Percentiles rank a stretch among this genome's conserved stretches.
Evolutionary conservation across 1,140 invertebrate species (phyloP).

Genomic region (Cotesia typhae): DNA sequence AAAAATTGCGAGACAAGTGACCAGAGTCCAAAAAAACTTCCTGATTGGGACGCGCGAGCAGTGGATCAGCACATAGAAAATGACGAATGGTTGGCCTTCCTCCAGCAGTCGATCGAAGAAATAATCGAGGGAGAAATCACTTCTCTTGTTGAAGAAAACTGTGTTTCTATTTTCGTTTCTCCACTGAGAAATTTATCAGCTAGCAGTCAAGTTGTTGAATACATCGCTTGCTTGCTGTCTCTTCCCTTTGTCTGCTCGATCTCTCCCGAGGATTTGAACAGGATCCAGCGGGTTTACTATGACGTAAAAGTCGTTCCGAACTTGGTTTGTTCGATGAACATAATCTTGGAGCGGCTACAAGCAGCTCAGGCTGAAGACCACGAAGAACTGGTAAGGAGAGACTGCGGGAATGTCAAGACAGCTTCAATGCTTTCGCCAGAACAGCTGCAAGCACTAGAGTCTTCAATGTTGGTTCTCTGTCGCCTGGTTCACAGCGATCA

Average conservation of each 20-base stretch:
- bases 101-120: constrained; percentile 73
- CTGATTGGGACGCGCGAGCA: constrained; percentile 58
- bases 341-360: constrained; percentile 63
- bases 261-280: constrained; percentile 66
- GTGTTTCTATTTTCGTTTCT: constrained; percentile 77
- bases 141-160: constrained; percentile 76
- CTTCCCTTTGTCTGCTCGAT: constrained; percentile 74
- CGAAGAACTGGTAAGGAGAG: background rate
- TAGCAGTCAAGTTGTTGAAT: constrained; percentile 72
- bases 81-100: constrained; percentile 79
- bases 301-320: constrained; percentile 81
- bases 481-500: constrained; percentile 76
- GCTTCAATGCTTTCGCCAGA: constrained; percentile 67
- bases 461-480: constrained; percentile 74
- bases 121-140: constrained; percentile 78
- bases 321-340: constrained; percentile 76
- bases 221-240: constrained; percentile 75
- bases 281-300: constrained; percentile 74
- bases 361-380: constrained; percentile 34
- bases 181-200: constrained; percentile 74
- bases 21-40: constrained; percentile 45
- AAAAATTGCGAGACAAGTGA: background rate
- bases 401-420: constrained; percentile 53
- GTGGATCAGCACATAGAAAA: constrained; percentile 76
- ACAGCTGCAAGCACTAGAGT: constrained; percentile 72